Conservation (phyloP, 2,113 vertebrate species). For the Archocentrus centrarchus region DNA sequence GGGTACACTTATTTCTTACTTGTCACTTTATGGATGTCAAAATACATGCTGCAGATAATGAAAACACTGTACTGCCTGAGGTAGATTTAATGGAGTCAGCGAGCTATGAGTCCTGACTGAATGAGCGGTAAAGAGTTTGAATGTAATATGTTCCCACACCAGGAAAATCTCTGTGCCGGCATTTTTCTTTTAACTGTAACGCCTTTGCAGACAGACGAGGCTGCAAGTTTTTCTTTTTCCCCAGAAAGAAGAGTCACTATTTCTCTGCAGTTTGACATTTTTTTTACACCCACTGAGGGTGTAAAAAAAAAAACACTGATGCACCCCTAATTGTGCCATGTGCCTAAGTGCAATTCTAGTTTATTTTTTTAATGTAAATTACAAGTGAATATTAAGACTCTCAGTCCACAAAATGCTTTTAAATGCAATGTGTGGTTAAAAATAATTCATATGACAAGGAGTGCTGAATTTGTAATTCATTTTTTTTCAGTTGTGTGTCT, state of each 20-base stretch:
- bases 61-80: neutral
- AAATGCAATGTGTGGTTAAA: neutral
- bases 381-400: neutral
- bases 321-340: neutral
- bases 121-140: constrained; percentile 17
- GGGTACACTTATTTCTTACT: neutral
- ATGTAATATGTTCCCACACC: neutral
- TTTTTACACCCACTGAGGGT: neutral
- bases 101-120: constrained; percentile 15
- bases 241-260: neutral
- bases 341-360: neutral
- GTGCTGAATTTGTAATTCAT: neutral
- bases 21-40: neutral
- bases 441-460: neutral
- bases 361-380: neutral
- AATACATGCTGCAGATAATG: neutral
- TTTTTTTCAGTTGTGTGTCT: neutral
- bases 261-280: neutral
- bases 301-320: neutral
- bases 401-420: neutral
- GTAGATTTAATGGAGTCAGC: neutral
- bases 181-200: constrained; percentile 1
- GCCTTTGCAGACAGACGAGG: neutral
- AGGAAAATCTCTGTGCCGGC: constrained; percentile 8
- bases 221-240: neutral